A percentile compares a stretch with the other conserved stretches of the same genome.
These are phyloP conservation scores for Steatocranus sp. DNA, from an alignment of 2,797 vertebrate genomes.

Conservation along the genomic window DNA sequence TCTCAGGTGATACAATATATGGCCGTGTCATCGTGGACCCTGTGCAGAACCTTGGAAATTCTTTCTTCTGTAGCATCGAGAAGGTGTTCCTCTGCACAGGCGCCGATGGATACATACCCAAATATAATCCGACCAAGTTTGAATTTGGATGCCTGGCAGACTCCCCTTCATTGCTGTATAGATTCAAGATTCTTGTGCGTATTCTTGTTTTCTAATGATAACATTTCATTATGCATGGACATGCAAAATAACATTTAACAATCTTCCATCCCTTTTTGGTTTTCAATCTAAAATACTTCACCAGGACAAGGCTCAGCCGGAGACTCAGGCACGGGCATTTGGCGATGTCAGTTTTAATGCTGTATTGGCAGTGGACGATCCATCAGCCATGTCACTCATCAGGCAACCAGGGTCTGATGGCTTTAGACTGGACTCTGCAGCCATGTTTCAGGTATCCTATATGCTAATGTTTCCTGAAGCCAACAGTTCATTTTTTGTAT, in stretches of 20 bases:
- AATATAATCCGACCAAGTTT: slow-evolving; percentile 84
- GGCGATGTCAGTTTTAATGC: slow-evolving; percentile 86
- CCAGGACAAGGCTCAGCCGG: slow-evolving; percentile 92
- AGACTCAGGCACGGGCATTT: slow-evolving; percentile 85
- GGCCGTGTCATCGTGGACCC: slow-evolving; percentile 96
- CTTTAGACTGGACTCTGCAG: slow-evolving; percentile 87
- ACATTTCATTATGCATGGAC: not conserved
- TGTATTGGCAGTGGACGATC: slow-evolving; percentile 84
- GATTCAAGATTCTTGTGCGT: slow-evolving; percentile 94
- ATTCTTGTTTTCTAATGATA: not conserved
- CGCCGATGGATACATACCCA: slow-evolving; percentile 91
- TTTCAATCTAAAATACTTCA: not conserved
- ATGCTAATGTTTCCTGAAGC: not conserved
- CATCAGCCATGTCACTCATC: slow-evolving; percentile 81
- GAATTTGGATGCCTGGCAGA: slow-evolving; percentile 94
- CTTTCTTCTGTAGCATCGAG: slow-evolving; percentile 93
- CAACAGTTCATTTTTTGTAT: not conserved
- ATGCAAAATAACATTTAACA: not conserved
- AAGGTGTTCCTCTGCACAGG: slow-evolving; percentile 95
- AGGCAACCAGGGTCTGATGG: slow-evolving; percentile 92
- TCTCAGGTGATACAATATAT: slow-evolving; percentile 85
- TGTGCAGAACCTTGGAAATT: slow-evolving; percentile 92
- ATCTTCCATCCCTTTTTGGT: not conserved
- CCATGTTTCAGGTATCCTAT: slow-evolving; percentile 86
- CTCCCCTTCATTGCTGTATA: slow-evolving; percentile 85